phyloP scores from a whole-genome alignment of 2,888 invertebrate species.

The Pogonocherus hispidulus region DNA sequence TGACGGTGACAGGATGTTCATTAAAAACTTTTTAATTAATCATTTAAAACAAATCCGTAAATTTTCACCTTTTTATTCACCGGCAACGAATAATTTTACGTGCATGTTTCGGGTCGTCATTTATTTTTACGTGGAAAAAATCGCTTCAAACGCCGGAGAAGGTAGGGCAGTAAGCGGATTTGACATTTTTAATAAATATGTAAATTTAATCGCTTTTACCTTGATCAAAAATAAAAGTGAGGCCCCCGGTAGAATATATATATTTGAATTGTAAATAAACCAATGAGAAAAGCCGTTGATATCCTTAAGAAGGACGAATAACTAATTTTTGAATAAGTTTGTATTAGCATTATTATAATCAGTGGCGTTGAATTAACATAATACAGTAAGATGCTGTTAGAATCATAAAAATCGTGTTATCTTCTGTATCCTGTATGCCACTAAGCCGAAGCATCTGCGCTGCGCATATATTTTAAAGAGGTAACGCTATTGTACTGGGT shows the following conservation, averaged over 20 bases:
- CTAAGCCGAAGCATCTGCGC: no score
- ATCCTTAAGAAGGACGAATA: not conserved
- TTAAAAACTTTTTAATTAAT: slow-evolving; percentile 29
- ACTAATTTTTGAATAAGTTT: not conserved
- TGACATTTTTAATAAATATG: slow-evolving; percentile 3
- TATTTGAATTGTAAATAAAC: not conserved
- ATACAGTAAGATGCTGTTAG: not conserved
- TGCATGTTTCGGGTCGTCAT: not conserved
- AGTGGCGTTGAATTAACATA: not conserved
- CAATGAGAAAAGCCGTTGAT: not conserved
- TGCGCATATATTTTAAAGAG: no score
- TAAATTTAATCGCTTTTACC: not conserved
- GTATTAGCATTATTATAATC: not conserved
- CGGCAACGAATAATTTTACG: not conserved
- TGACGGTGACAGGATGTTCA: slow-evolving; percentile 17
- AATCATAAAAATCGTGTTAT: no score
- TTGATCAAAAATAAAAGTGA: not conserved
- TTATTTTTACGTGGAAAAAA: not conserved
- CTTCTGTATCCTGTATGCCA: no score
- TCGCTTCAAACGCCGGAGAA: not conserved
- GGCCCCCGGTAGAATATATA: not conserved
- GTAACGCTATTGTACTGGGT: no score
- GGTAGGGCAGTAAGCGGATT: not conserved
- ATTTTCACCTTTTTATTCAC: not conserved
- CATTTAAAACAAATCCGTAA: slow-evolving; percentile 13